Conservation (phyloP, 2,797 vertebrate genomes). For the Mormyrops attenuatus region DNA sequence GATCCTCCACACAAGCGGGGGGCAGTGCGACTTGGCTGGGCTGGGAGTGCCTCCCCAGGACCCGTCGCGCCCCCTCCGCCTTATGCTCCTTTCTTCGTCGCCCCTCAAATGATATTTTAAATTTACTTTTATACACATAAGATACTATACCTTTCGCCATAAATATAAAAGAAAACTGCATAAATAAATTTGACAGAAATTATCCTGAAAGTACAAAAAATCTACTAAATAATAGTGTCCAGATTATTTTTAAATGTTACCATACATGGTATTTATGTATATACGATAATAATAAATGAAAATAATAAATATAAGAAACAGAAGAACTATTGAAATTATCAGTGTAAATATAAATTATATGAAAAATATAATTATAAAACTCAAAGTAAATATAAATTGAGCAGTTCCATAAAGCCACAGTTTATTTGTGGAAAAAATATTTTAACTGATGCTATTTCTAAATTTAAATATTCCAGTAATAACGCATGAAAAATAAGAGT, state of each 20-base stretch:
- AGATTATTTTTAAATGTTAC: not conserved
- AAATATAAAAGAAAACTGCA: not conserved
- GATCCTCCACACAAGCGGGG: not conserved
- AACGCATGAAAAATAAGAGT: conserved; percentile 2
- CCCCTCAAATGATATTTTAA: not conserved
- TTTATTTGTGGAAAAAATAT: not conserved
- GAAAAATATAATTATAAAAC: not conserved
- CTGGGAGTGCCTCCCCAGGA: not conserved
- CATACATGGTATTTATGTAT: not conserved
- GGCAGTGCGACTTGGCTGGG: not conserved
- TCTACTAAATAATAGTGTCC: not conserved
- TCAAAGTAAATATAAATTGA: conserved; percentile 10
- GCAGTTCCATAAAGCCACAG: not conserved
- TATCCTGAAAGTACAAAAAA: not conserved
- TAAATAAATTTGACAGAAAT: not conserved
- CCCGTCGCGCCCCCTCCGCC: not conserved
- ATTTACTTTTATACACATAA: not conserved
- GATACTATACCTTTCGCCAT: not conserved
- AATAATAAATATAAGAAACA: not conserved
- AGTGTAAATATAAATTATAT: not conserved
- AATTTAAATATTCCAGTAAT: conserved; percentile 7
- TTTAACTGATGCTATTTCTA: not conserved
- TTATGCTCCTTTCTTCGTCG: conserved; percentile 14
- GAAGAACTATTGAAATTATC: not conserved
- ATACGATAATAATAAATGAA: too few species aligned